Conservation (phyloP, 2,888 invertebrate species). For the Sympetrum striolatum region DNA sequence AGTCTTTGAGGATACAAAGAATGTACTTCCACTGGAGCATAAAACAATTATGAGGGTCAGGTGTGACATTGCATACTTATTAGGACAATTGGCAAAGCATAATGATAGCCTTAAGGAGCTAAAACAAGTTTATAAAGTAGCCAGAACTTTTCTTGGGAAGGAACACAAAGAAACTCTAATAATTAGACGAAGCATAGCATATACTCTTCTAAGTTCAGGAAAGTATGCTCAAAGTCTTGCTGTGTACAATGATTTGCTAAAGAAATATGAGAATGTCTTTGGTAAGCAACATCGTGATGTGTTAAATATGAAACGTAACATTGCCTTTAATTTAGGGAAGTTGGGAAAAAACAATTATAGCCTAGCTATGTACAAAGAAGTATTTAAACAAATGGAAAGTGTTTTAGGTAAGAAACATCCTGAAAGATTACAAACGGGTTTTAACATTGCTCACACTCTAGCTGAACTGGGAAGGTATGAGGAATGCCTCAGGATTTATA, state of each 20-base stretch:
- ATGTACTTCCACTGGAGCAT: too few relatives aligned
- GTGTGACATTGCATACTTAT: too few relatives aligned
- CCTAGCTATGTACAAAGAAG: background rate
- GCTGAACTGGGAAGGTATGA: background rate
- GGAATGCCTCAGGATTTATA: background rate
- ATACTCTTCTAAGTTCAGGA: background rate
- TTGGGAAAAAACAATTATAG: background rate
- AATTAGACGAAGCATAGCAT: background rate
- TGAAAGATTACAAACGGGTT: background rate
- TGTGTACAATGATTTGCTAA: background rate
- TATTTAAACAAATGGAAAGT: background rate
- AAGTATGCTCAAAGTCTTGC: background rate
- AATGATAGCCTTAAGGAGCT: too few relatives aligned
- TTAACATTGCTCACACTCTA: background rate
- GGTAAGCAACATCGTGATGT: background rate
- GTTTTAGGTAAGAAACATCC: background rate
- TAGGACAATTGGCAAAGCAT: too few relatives aligned
- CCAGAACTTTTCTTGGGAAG: background rate
- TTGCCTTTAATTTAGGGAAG: background rate
- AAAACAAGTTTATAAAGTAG: too few relatives aligned
- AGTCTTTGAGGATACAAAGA: too few relatives aligned
- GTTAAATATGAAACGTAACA: background rate
- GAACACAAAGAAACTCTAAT: background rate
- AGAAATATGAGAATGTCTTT: background rate
- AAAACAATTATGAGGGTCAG: too few relatives aligned